Evolutionary conservation across 2,888 invertebrate species (phyloP).

Genomic region (Pheosia tremula): DNA sequence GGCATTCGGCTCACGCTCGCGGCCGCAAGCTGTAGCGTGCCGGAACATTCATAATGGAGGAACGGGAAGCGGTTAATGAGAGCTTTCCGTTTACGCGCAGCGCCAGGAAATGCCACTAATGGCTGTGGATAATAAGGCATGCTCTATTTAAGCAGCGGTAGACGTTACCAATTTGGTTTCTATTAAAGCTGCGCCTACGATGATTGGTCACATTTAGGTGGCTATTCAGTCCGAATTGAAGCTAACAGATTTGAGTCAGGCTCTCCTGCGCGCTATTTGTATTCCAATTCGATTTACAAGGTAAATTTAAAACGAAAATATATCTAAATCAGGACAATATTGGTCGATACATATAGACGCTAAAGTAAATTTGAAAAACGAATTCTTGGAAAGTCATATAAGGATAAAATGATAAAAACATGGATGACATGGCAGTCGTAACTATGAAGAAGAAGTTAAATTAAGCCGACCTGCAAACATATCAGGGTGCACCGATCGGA

Average conservation of each 20-base stretch:
- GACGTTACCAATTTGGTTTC: slow-evolving; percentile 43
- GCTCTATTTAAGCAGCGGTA: slow-evolving; percentile 41
- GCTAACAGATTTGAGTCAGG: slow-evolving; percentile 25
- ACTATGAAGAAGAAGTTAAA: neutral
- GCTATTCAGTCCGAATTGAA: slow-evolving; percentile 32
- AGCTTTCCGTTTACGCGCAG: slow-evolving; percentile 42
- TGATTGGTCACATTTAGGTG: slow-evolving; percentile 39
- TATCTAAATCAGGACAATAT: slow-evolving; percentile 9
- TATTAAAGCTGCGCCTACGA: slow-evolving; percentile 40
- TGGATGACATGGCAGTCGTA: neutral
- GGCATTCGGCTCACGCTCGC: slow-evolving; percentile 33
- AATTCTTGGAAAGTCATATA: too few relatives aligned
- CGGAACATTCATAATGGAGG: slow-evolving; percentile 25
- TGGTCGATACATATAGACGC: too few relatives aligned
- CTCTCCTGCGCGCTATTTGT: slow-evolving; percentile 13
- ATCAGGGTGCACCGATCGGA: slow-evolving; percentile 87
- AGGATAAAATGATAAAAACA: too few relatives aligned
- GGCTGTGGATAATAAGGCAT: slow-evolving; percentile 53
- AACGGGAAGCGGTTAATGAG: slow-evolving; percentile 51
- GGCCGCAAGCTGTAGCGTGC: slow-evolving; percentile 27
- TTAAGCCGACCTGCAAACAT: slow-evolving; percentile 87
- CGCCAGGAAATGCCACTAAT: slow-evolving; percentile 52
- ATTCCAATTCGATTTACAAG: slow-evolving; percentile 23
- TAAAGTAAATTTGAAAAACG: too few relatives aligned
- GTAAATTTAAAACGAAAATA: slow-evolving; percentile 15